phyloP scores from a whole-genome alignment of 2,113 vertebrate species.

The Paralichthys olivaceus region DNA sequence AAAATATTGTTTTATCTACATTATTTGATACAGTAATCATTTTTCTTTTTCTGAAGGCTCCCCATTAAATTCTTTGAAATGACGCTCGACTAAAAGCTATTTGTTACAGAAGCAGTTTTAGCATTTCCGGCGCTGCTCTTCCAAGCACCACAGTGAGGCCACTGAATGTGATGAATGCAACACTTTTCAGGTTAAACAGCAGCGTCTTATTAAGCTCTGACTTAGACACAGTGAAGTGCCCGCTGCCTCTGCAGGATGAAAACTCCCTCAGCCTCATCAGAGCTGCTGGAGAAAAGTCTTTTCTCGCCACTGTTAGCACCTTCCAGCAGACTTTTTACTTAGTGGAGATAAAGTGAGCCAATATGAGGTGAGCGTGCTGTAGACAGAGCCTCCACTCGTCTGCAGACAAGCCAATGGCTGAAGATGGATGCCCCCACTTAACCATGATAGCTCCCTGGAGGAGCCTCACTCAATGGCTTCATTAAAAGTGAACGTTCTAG shows the following conservation, averaged over 20 bases:
- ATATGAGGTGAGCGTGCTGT: slow-evolving; percentile 74
- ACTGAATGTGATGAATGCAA: slow-evolving; percentile 47
- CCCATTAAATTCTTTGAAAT: slow-evolving; percentile 74
- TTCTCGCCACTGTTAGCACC: slow-evolving; percentile 66
- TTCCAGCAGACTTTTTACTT: slow-evolving; percentile 79
- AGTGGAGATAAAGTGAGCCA: slow-evolving; percentile 82
- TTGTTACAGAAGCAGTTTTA: slow-evolving; percentile 62
- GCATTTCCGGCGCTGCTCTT: slow-evolving; percentile 40
- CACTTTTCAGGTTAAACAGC: slow-evolving; percentile 60
- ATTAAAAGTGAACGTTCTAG: slow-evolving; percentile 82
- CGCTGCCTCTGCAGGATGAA: slow-evolving; percentile 38
- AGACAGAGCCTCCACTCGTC: slow-evolving; percentile 72
- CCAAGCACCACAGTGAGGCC: slow-evolving; percentile 13
- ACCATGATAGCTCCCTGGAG: slow-evolving; percentile 83
- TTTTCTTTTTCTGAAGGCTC: slow-evolving; percentile 67
- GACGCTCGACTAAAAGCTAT: slow-evolving; percentile 62
- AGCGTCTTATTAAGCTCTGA: slow-evolving; percentile 51
- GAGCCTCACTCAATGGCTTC: slow-evolving; percentile 82
- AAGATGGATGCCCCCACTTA: slow-evolving; percentile 84
- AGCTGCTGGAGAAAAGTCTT: slow-evolving; percentile 63
- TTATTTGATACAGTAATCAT: slow-evolving; percentile 78
- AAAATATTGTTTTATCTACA: slow-evolving; percentile 81
- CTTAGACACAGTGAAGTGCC: slow-evolving; percentile 37
- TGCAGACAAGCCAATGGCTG: slow-evolving; percentile 78
- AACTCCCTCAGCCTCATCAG: slow-evolving; percentile 56